These are phyloP conservation scores for Cryptosula pallasiana DNA, from an alignment of 2,888 invertebrate species.

Conservation along the genomic window DNA sequence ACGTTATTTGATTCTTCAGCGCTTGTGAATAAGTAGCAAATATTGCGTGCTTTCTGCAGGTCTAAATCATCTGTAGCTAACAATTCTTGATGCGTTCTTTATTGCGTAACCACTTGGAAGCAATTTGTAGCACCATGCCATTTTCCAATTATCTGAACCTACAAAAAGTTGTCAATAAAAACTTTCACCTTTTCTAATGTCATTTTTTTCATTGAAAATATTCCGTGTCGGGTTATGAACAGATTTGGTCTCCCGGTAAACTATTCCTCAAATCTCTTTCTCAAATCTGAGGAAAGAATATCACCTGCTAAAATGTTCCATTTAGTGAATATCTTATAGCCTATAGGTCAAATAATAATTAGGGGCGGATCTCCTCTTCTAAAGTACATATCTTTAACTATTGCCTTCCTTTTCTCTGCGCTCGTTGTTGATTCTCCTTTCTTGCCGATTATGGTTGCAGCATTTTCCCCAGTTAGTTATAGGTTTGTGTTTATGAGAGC, in stretches of 20 bases:
- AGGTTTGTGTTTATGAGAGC: background rate
- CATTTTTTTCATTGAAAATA: background rate
- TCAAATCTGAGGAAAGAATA: background rate
- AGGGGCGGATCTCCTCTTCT: background rate
- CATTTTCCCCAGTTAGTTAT: background rate
- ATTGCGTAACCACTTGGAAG: too few relatives aligned
- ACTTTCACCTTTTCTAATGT: background rate
- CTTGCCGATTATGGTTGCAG: too few relatives aligned
- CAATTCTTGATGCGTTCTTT: too few relatives aligned
- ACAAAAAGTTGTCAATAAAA: too few relatives aligned
- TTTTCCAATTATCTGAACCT: too few relatives aligned
- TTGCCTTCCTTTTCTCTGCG: background rate
- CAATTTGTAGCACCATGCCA: too few relatives aligned
- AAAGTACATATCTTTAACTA: background rate
- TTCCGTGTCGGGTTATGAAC: background rate
- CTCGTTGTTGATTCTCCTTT: background rate
- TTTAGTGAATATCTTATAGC: too few relatives aligned
- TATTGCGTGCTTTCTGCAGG: too few relatives aligned
- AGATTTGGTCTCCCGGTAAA: background rate
- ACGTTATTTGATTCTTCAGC: too few relatives aligned
- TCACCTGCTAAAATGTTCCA: background rate
- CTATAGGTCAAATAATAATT: background rate
- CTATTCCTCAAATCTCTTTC: background rate
- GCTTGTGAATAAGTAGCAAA: too few relatives aligned
- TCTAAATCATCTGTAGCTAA: too few relatives aligned